phyloP scores from a whole-genome alignment of 2,888 invertebrate species.

The Cataglyphis albicans region DNA sequence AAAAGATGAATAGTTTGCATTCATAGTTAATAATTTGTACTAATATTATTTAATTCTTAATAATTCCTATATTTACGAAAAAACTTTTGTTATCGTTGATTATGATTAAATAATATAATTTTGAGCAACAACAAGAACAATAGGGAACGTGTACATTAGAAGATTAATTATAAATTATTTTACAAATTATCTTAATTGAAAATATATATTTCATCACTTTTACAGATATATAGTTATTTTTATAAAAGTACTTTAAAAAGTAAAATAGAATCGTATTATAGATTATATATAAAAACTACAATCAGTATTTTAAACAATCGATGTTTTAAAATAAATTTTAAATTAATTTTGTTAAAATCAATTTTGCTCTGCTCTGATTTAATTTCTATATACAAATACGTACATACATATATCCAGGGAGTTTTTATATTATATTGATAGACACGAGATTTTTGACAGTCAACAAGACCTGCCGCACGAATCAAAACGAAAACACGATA shows the following conservation, averaged over 20 bases:
- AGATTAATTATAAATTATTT: background rate
- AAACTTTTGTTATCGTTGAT: background rate
- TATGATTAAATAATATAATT: slow-evolving; percentile 13
- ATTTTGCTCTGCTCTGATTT: background rate
- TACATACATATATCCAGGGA: background rate
- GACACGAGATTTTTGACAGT: slow-evolving; percentile 55
- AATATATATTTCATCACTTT: background rate
- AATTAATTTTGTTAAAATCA: background rate
- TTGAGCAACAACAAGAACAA: background rate
- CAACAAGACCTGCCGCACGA: slow-evolving; percentile 57
- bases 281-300: background rate
- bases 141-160: background rate
- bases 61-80: background rate
- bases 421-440: slow-evolving; percentile 29
- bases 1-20: background rate
- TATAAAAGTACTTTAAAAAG: background rate
- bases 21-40: background rate
- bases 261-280: background rate
- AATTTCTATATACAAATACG: background rate
- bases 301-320: background rate
- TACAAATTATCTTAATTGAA: background rate
- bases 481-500: slow-evolving; percentile 68
- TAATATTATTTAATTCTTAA: background rate
- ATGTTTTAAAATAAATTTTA: background rate
- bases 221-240: background rate